Conservation (phyloP, 2,888 invertebrate genomes). For the Mamestra brassicae region DNA sequence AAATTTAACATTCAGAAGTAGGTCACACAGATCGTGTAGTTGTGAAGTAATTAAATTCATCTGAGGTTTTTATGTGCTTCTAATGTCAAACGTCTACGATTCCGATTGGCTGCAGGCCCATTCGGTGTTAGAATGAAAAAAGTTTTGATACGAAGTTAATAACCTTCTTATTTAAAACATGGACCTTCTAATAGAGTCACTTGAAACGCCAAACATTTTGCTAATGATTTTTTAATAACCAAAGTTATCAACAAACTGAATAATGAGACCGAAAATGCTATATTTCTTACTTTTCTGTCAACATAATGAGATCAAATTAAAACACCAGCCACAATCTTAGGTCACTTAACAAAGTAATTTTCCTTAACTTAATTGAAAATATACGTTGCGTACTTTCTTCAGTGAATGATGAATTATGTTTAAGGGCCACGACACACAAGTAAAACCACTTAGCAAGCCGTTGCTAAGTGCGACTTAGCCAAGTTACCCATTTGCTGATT, state of each 20-base stretch:
- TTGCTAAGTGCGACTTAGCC: constrained; percentile 54
- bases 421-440: constrained; percentile 50
- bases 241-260: constrained; percentile 21
- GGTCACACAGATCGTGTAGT: constrained; percentile 41
- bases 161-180: constrained; percentile 6
- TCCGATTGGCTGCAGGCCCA: constrained; percentile 10
- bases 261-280: constrained; percentile 17
- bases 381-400: constrained; percentile 35
- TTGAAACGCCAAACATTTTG: constrained; percentile 7
- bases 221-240: constrained; percentile 30
- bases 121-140: constrained; percentile 6
- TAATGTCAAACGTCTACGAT: constrained; percentile 48
- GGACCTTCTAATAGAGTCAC: too few species aligned
- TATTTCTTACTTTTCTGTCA: constrained; percentile 29
- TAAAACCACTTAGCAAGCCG: constrained; percentile 60
- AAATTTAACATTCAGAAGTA: constrained; percentile 54
- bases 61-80: constrained; percentile 36
- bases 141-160: not conserved
- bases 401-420: constrained; percentile 50
- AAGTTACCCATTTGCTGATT: constrained; percentile 62
- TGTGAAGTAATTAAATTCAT: constrained; percentile 47
- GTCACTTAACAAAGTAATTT: constrained; percentile 32
- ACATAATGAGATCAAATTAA: constrained; percentile 43
- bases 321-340: not conserved
- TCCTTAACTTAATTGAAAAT: constrained; percentile 43